Evolutionary conservation across 92 coral and sea anemone species (phyloP).

Genomic region (Montipora capitata): DNA sequence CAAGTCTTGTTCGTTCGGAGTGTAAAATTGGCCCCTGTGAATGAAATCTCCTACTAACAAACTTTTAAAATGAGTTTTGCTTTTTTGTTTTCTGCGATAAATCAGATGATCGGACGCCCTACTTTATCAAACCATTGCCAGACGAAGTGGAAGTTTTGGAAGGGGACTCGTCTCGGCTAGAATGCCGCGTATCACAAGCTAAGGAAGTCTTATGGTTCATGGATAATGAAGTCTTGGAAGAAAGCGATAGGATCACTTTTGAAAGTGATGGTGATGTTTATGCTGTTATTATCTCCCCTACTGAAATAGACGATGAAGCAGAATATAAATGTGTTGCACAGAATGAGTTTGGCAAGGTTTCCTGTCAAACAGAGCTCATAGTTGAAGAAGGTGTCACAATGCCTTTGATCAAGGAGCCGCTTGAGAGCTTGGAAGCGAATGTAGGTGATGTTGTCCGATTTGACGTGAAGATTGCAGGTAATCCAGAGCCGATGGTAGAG

Average conservation of each 20-base stretch:
- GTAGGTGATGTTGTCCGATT: conserved; percentile 90
- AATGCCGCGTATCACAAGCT: conserved; percentile 85
- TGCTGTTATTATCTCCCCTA: conserved; percentile 81
- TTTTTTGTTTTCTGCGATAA: too few species aligned
- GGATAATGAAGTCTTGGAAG: conserved; percentile 84
- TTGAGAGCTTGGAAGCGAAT: conserved; percentile 71
- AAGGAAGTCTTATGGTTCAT: conserved; percentile 87
- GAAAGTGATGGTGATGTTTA: conserved; percentile 83
- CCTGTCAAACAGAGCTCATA: conserved; percentile 81
- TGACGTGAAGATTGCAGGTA: conserved; percentile 85
- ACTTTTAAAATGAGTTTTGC: too few species aligned
- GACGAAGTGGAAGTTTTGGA: conserved; percentile 94
- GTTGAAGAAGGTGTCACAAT: conserved; percentile 93
- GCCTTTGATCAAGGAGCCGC: conserved; percentile 91
- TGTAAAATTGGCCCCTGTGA: too few species aligned
- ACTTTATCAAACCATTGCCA: conserved; percentile 67
- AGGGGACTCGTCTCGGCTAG: conserved; percentile 85
- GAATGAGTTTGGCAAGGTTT: conserved; percentile 81
- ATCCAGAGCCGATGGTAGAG: conserved; percentile 97
- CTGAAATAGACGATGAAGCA: conserved; percentile 91
- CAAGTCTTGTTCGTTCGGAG: too few species aligned
- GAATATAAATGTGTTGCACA: conserved; percentile 89
- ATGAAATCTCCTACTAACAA: too few species aligned
- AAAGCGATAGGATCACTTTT: conserved; percentile 81
- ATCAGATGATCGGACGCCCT: conserved; percentile 18